Percentiles rank a stretch among this genome's conserved stretches.
These are phyloP conservation scores for Bos javanicus DNA, from an alignment of 2,113 vertebrate genomes.

Conservation along the genomic window DNA sequence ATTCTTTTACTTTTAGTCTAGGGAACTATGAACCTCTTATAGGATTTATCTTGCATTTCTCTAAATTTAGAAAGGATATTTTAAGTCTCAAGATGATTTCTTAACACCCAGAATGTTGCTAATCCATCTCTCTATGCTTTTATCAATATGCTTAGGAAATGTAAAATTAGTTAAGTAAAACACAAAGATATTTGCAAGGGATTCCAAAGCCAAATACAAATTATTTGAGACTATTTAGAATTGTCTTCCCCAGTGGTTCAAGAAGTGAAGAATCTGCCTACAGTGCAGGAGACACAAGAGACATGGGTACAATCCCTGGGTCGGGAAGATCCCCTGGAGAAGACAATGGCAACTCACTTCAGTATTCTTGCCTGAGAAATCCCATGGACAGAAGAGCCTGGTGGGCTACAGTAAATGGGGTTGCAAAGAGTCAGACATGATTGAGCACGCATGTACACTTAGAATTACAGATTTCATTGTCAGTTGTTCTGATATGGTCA, in stretches of 20 bases:
- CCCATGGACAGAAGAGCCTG: not conserved
- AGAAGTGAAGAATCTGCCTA: not conserved
- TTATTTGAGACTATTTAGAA: not conserved
- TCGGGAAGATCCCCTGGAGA: not conserved
- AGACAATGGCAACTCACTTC: not conserved
- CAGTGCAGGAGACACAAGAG: not conserved
- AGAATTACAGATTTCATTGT: not conserved
- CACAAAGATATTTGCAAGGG: not conserved
- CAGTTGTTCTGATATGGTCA: not conserved
- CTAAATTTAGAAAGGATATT: constrained; percentile 41
- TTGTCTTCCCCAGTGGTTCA: not conserved
- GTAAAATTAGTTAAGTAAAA: not conserved
- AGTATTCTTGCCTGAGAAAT: not conserved
- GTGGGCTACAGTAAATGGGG: not conserved
- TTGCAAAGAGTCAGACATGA: not conserved
- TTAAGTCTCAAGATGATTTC: constrained; percentile 26
- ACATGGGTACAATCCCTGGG: not conserved
- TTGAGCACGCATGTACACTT: not conserved
- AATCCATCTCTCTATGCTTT: not conserved
- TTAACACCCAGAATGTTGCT: not conserved
- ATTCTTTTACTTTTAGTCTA: constrained; percentile 32
- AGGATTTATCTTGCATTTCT: constrained; percentile 23
- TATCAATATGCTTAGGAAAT: not conserved
- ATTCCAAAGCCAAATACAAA: not conserved
- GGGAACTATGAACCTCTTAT: not conserved